A percentile compares a stretch with the other conserved stretches of the same genome.
Evolutionary conservation across 2,113 vertebrate species (phyloP).

Genomic region (Barnardius zonarius): DNA sequence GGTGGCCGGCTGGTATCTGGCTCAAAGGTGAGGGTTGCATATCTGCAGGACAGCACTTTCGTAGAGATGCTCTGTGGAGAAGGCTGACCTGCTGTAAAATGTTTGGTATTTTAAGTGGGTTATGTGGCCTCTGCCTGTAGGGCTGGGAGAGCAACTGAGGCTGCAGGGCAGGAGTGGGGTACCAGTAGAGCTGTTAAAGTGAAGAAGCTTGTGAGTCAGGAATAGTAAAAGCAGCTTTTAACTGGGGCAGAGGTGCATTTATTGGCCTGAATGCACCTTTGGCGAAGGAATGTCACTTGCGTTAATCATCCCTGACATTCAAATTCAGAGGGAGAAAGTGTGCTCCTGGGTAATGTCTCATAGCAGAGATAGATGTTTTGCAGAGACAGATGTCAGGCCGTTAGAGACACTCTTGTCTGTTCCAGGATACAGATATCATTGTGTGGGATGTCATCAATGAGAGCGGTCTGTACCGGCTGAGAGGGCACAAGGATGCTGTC

Average conservation of each 20-base stretch:
- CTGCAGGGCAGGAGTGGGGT: not conserved
- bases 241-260: not conserved
- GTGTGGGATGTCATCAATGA: conserved; percentile 98
- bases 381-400: not conserved
- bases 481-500: conserved; percentile 90
- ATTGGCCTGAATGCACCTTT: not conserved
- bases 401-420: not conserved
- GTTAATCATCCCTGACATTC: not conserved
- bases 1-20: conserved; percentile 91
- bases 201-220: not conserved
- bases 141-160: not conserved
- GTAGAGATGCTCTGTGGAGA: not conserved
- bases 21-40: conserved; percentile 81
- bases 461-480: conserved; percentile 90
- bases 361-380: not conserved
- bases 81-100: not conserved
- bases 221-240: not conserved
- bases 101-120: not conserved
- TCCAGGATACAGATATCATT: conserved; percentile 93
- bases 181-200: not conserved
- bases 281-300: not conserved
- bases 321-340: not conserved
- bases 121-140: not conserved
- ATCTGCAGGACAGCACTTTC: not conserved
- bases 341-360: not conserved